Evolutionary conservation across 1,140 invertebrate genomes (phyloP), one percentile per base, ranked within the genome.

Genomic region (Babylonia areolata): DNA sequence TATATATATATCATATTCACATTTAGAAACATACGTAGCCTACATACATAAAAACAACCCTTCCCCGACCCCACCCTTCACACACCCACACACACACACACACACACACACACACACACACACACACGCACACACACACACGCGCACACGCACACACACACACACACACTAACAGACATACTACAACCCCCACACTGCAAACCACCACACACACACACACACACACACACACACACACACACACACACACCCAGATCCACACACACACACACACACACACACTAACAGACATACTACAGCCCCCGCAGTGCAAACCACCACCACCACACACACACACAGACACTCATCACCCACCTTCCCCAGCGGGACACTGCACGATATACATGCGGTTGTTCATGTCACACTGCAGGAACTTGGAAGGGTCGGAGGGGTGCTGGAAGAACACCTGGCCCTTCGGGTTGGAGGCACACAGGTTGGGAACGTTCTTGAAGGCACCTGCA

Each of bases 321-420:
- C 5, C 5, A 12, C 5, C 12, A 80, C 35, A 35, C 11, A 39
- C 28, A 39, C 11, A 37, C 23, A 80, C n/a, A 40, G n/a, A 11
- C 46, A 46, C 15, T 15, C 42, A 46, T 46, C 5, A 15, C 33
- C 3, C 73, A 86, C 54, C 78, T 78, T 87, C 86, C 12, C 89
- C 88, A 0, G 33, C 17, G 17, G 90, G 90, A 71, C 90, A 91
- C 37, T 89, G 89, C 6, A 91, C 87, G 71, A 91, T 89, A 85
- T 90, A 91, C 88, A 91, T 90, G 20, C 87, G 81, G 11, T 85
- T 87, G n/a, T 88, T 80, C 12, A 89, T 20, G 84, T 90, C 90
- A 69, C 90, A 91, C 77, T 91, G 90, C 77, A 91, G 85, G 79
- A 90, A 91, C 79, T 91, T 91, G 40, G 86, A 83, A 73, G 75